phyloP scores from a whole-genome alignment of 2,888 invertebrate genomes.

The Drosophila emarginata region DNA sequence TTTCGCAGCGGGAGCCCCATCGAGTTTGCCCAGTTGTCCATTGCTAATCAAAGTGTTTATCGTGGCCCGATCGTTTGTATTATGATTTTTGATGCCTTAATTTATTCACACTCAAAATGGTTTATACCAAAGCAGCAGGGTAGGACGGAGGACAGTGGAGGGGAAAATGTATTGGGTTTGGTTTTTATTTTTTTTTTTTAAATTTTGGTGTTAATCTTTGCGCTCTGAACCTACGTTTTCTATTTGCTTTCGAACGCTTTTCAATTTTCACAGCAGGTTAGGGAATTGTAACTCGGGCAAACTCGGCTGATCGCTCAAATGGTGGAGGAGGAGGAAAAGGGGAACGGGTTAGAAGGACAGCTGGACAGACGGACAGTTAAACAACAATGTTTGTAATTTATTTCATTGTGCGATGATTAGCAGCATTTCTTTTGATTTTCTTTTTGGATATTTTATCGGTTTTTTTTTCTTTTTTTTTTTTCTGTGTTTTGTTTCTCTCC shows the following conservation, averaged over 20 bases:
- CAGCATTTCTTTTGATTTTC: conserved; percentile 60
- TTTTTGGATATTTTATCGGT: too few relatives aligned
- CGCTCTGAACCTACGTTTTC: conserved; percentile 58
- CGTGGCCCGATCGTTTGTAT: conserved; percentile 76
- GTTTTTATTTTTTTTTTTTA: not conserved
- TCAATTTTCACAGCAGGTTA: conserved; percentile 70
- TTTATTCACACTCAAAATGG: conserved; percentile 77
- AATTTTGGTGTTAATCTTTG: conserved; percentile 66
- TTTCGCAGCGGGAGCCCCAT: conserved; percentile 66
- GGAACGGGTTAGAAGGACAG: conserved; percentile 4
- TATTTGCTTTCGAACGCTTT: conserved; percentile 73
- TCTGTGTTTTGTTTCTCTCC: not conserved
- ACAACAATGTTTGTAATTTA: conserved; percentile 77
- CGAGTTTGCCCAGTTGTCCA: conserved; percentile 21
- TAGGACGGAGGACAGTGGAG: not conserved
- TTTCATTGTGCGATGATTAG: conserved; percentile 79
- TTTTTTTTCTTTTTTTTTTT: not conserved
- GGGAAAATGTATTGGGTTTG: not conserved
- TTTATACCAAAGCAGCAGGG: conserved; percentile 31
- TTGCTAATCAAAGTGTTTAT: conserved; percentile 79
- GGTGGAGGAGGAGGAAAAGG: not conserved
- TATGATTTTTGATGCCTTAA: conserved; percentile 77
- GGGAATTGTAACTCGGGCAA: not conserved
- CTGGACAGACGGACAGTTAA: conserved; percentile 8
- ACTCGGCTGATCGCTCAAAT: not conserved